Base-by-base conservation (phyloP, 2,113 vertebrate species). In the Callocephalon fimbriatum region DNA sequence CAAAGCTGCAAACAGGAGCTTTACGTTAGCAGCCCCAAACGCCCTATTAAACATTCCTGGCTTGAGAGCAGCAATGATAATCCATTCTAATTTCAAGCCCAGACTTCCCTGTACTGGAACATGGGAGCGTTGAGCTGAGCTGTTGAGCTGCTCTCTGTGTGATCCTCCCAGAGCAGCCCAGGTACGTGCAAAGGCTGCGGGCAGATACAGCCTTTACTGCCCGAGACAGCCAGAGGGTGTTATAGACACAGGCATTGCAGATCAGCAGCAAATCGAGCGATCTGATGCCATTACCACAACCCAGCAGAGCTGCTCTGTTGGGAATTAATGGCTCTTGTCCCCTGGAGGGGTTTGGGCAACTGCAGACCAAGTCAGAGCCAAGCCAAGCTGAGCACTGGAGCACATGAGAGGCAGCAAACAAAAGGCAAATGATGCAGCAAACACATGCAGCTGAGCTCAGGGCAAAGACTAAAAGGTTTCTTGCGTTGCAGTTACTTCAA, bases 391-490 rank as follows among this genome's bases (percentile, higher is more conserved):
- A 94, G 44, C 44, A 59, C 48, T 0, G 0, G 29, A 86, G 45
- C 35, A 77, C 0, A 3, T n/a, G 51, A 9, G 62, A 81, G 88
- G 53, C 44, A 92, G 75, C 6, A 74, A 45, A 37, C 38, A 27
- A 50, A 82, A 71, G 68, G 67, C 78, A 91, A 91, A 84, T 1
- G 18, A 48, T 66, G 35, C 35, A 62, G 65, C 78, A 76, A 93
- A 95, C 27, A 19, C 42, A 61, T 88, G 86, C 23, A 81, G 58
- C 61, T 67, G 67, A 93, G 94, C 87, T 96, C 92, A 88, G 90
- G 67, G 37, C 48, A 86, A 62, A 81, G 51, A 67, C n/a, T 35
- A 40, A 61, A 89, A 80, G 83, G 20, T 44, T 50, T 77, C 31
- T 32, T 32, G 58, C 54, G n/a, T n/a, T n/a, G n/a, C n/a, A n/a